A percentile compares a stretch with the other conserved stretches of the same genome.
Evolutionary conservation across 2,797 vertebrate species (phyloP).

Genomic region (Linurgus olivaceus): DNA sequence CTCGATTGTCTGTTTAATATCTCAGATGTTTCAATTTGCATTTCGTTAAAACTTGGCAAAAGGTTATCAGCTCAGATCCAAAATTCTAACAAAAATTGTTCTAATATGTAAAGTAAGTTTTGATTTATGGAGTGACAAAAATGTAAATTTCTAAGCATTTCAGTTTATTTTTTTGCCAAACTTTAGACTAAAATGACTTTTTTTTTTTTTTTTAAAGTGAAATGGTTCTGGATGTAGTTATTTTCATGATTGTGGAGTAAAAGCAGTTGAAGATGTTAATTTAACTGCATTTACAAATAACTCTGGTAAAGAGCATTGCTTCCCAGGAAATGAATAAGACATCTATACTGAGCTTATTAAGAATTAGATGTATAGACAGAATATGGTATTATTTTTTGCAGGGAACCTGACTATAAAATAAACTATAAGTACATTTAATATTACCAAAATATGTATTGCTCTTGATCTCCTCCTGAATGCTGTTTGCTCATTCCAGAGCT

Average conservation of each 20-base stretch:
- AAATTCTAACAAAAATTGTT: slow-evolving; percentile 76
- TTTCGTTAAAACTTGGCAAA: slow-evolving; percentile 83
- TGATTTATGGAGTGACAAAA: slow-evolving; percentile 86
- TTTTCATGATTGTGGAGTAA: slow-evolving; percentile 49
- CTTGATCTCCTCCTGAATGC: background rate
- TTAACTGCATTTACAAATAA: slow-evolving; percentile 51
- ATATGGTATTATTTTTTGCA: background rate
- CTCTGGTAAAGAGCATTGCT: background rate
- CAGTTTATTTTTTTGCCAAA: slow-evolving; percentile 79
- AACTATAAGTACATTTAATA: background rate
- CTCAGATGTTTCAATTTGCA: slow-evolving; percentile 85
- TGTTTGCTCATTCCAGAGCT: background rate
- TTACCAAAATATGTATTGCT: background rate
- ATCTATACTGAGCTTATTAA: background rate
- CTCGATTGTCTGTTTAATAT: slow-evolving; percentile 77
- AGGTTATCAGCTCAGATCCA: slow-evolving; percentile 80
- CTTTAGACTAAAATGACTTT: slow-evolving; percentile 74
- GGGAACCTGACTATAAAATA: background rate
- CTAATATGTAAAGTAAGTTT: slow-evolving; percentile 85
- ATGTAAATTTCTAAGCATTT: slow-evolving; percentile 81
- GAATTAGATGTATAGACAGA: background rate
- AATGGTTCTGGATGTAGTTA: slow-evolving; percentile 51
- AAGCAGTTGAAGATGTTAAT: slow-evolving; percentile 39
- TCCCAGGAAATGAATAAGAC: background rate
- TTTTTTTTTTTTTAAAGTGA: slow-evolving; percentile 45